Evolutionary conservation across 2,797 vertebrate genomes (phyloP).

Genomic region (Alosa sapidissima): DNA sequence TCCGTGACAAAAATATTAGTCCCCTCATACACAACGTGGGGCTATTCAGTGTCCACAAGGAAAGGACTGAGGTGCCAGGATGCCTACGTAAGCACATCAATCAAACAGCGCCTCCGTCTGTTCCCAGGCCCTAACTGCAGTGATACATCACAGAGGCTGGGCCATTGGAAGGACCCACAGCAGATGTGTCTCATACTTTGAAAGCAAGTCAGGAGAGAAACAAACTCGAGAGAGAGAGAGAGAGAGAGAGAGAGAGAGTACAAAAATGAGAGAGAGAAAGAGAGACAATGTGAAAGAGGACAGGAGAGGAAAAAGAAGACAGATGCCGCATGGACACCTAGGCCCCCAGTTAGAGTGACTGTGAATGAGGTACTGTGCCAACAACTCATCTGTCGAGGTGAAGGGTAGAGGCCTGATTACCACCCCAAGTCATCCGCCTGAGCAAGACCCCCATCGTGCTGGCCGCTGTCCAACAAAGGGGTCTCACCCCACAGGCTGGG

Average conservation of each 20-base stretch:
- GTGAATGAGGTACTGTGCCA: conserved; percentile 62
- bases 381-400: conserved; percentile 68
- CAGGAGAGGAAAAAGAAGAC: neutral
- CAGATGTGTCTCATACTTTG: neutral
- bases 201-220: neutral
- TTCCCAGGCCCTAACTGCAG: neutral
- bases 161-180: neutral
- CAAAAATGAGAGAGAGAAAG: conserved; percentile 33
- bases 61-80: neutral
- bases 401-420: conserved; percentile 63
- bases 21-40: neutral
- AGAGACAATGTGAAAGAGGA: neutral
- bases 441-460: conserved; percentile 71
- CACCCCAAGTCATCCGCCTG: conserved; percentile 61
- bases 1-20: neutral
- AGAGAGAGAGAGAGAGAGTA: conserved; percentile 66
- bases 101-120: conserved; percentile 22
- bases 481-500: conserved; percentile 73
- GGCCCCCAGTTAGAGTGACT: conserved; percentile 63
- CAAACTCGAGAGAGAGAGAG: neutral
- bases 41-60: neutral
- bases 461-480: conserved; percentile 73
- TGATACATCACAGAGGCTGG: neutral
- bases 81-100: neutral
- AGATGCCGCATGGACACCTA: conserved; percentile 51